phyloP scores from a whole-genome alignment of 2,797 vertebrate species.

The Coracias cyanogaster region DNA sequence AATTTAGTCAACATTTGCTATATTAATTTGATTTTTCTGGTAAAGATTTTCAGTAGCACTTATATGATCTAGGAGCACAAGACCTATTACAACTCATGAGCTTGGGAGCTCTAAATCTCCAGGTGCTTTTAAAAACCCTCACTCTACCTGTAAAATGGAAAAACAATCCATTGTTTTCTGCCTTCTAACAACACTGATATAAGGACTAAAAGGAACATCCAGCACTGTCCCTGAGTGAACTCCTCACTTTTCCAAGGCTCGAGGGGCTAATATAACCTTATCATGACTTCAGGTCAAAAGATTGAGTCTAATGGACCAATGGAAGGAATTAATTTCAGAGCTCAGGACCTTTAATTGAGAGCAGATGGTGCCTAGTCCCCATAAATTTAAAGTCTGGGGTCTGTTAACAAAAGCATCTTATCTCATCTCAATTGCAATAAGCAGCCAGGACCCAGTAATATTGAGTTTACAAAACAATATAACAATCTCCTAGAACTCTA shows the following conservation, averaged over 20 bases:
- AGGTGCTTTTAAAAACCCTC: background rate
- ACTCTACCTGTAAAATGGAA: constrained; percentile 30
- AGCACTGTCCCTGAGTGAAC: background rate
- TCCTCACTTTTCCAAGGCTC: constrained; percentile 28
- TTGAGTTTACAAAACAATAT: constrained; percentile 59
- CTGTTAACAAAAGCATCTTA: constrained; percentile 65
- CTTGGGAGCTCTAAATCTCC: background rate
- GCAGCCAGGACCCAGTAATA: constrained; percentile 59
- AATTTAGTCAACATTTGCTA: background rate
- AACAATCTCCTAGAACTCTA: constrained; percentile 38
- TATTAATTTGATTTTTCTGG: constrained; percentile 16
- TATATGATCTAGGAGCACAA: background rate
- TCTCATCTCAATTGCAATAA: constrained; percentile 67
- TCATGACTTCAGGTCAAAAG: constrained; percentile 57
- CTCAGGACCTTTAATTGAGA: constrained; percentile 67
- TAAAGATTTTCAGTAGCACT: constrained; percentile 6
- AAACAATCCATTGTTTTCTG: constrained; percentile 17
- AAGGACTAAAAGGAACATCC: constrained; percentile 23
- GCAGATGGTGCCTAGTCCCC: constrained; percentile 62
- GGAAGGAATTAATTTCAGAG: constrained; percentile 68
- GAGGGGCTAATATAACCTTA: constrained; percentile 49
- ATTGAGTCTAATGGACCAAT: constrained; percentile 68
- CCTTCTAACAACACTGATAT: background rate
- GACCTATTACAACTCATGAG: background rate
- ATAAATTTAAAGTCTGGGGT: constrained; percentile 65